A percentile compares a stretch with the other conserved stretches of the same genome.
phyloP scores from a whole-genome alignment of 2,888 invertebrate species.

The Prosapia bicincta region DNA sequence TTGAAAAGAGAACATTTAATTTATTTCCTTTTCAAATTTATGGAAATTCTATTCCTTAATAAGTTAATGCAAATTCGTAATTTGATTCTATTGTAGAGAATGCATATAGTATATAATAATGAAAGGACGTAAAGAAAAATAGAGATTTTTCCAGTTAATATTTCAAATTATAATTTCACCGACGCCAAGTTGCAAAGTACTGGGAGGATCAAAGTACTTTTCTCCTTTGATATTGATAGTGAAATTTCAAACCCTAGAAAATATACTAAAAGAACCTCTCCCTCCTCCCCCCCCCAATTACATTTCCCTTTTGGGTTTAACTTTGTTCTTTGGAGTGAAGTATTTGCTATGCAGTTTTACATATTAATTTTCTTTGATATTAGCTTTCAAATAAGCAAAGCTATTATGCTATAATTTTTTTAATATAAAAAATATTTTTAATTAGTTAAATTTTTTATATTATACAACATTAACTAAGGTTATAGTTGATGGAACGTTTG shows the following conservation, averaged over 20 bases:
- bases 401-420: too few species aligned
- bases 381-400: too few species aligned
- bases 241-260: not conserved
- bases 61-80: not conserved
- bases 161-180: not conserved
- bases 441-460: too few species aligned
- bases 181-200: not conserved
- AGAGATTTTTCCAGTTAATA: not conserved
- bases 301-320: not conserved
- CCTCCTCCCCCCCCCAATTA: not conserved
- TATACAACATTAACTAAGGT: too few species aligned
- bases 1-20: slow-evolving; percentile 2
- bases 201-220: not conserved
- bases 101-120: not conserved
- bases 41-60: not conserved
- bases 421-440: too few species aligned
- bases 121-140: not conserved
- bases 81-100: not conserved
- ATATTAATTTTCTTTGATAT: not conserved
- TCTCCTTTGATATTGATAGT: not conserved
- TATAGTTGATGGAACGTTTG: too few species aligned
- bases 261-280: not conserved
- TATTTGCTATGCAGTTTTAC: not conserved
- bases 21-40: slow-evolving; percentile 2
- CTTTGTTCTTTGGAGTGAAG: not conserved